A percentile compares a stretch with the other conserved stretches of the same genome.
phyloP scores from a whole-genome alignment of 2,888 invertebrate genomes.

The Acleris emargana region DNA sequence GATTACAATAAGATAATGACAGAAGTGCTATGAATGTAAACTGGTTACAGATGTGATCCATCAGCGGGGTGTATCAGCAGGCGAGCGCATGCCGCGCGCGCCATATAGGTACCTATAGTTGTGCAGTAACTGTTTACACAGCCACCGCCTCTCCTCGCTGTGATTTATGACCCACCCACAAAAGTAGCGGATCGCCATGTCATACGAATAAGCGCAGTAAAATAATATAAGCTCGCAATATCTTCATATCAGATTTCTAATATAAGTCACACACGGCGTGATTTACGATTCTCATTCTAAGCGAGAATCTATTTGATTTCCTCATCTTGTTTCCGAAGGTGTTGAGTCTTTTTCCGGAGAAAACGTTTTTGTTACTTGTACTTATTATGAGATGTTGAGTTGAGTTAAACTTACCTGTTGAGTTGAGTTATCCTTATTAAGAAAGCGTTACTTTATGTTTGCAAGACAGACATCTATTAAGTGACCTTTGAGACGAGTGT shows the following conservation, averaged over 20 bases:
- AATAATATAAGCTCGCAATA: constrained; percentile 32
- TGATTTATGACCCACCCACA: constrained; percentile 39
- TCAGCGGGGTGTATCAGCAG: constrained; percentile 28
- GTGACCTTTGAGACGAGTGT: no score
- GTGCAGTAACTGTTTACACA: constrained; percentile 34
- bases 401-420: no score
- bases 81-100: constrained; percentile 21
- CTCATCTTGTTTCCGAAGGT: neutral
- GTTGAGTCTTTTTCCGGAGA: neutral
- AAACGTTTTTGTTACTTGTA: neutral
- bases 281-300: constrained; percentile 14
- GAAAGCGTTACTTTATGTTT: no score
- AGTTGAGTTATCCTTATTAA: no score
- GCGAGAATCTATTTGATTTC: constrained; percentile 8
- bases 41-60: constrained; percentile 28
- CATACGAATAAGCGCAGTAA: constrained; percentile 32
- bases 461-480: no score
- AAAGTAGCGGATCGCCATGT: constrained; percentile 33
- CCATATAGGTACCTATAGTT: constrained; percentile 13
- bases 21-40: constrained; percentile 9
- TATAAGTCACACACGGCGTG: constrained; percentile 22
- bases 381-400: no score
- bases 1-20: constrained; percentile 1
- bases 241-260: constrained; percentile 29
- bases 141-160: constrained; percentile 32